These are phyloP conservation scores for Drosophila burlai DNA, from an alignment of 1,140 invertebrate genomes.

Conservation along the genomic window DNA sequence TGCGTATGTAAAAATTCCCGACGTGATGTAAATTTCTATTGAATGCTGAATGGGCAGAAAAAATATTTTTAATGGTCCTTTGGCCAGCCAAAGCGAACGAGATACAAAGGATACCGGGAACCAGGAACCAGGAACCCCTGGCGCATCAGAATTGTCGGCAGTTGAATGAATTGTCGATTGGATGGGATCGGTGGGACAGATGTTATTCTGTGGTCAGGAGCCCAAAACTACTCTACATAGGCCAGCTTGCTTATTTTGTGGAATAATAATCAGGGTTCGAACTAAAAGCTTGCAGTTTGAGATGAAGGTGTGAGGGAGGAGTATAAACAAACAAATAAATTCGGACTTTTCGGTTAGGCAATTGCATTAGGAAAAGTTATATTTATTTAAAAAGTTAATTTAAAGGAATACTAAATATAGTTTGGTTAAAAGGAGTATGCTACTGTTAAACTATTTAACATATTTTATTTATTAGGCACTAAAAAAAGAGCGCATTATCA, in stretches of 20 bases:
- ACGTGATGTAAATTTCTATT: constrained; percentile 84
- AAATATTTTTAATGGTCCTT: constrained; percentile 80
- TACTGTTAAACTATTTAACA: too few relatives aligned
- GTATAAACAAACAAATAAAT: constrained; percentile 7
- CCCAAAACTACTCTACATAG: constrained; percentile 29
- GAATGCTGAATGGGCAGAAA: constrained; percentile 82
- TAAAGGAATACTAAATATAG: not conserved
- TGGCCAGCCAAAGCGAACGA: constrained; percentile 42
- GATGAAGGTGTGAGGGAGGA: not conserved
- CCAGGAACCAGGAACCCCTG: constrained; percentile 15
- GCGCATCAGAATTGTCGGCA: constrained; percentile 55
- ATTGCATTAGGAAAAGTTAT: not conserved
- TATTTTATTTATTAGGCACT: not conserved
- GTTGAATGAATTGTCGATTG: constrained; percentile 57
- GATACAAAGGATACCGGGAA: constrained; percentile 22
- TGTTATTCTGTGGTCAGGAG: constrained; percentile 24
- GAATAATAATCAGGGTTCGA: constrained; percentile 38
- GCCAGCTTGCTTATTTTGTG: constrained; percentile 26
- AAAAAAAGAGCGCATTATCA: too few relatives aligned
- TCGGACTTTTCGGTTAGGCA: not conserved
- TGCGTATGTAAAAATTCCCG: constrained; percentile 72
- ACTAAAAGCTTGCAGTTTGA: constrained; percentile 38
- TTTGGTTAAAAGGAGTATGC: too few relatives aligned
- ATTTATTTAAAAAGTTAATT: not conserved
- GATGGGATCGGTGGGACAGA: constrained; percentile 12